Conservation (phyloP, 2,888 invertebrate genomes). For the Cataglyphis livida region DNA sequence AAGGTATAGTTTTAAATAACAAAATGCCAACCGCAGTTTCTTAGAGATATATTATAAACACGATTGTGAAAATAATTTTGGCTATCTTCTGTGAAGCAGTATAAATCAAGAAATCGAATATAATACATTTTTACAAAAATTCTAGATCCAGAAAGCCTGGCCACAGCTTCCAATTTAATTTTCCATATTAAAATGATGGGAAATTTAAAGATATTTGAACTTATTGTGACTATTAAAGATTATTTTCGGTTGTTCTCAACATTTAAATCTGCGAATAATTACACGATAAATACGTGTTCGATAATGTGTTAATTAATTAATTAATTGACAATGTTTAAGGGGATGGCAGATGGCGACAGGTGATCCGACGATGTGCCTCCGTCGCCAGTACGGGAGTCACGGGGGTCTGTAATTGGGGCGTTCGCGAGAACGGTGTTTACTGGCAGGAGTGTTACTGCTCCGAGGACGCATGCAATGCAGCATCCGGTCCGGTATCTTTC, state of each 20-base stretch:
- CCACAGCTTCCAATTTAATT: background rate
- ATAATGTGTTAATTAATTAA: conserved; percentile 12
- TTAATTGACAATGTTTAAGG: conserved; percentile 87
- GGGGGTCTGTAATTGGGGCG: conserved; percentile 98
- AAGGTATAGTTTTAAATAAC: background rate
- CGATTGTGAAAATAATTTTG: background rate
- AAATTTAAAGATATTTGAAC: background rate
- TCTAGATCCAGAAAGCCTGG: background rate
- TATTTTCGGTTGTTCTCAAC: background rate
- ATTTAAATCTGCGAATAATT: background rate
- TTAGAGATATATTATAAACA: background rate
- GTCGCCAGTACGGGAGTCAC: conserved; percentile 96
- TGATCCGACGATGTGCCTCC: conserved; percentile 95
- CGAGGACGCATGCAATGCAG: conserved; percentile 93
- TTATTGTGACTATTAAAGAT: background rate
- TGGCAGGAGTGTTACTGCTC: conserved; percentile 99
- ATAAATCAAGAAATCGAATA: background rate
- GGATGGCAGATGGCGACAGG: conserved; percentile 98
- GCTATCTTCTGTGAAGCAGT: background rate
- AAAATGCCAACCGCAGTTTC: background rate
- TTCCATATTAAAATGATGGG: background rate
- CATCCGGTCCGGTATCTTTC: conserved; percentile 68
- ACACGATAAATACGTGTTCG: background rate
- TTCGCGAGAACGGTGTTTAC: conserved; percentile 97
- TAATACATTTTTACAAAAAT: background rate